These are phyloP conservation scores for Hylomyscus alleni DNA, from an alignment of 2,797 vertebrate species.

Conservation along the genomic window DNA sequence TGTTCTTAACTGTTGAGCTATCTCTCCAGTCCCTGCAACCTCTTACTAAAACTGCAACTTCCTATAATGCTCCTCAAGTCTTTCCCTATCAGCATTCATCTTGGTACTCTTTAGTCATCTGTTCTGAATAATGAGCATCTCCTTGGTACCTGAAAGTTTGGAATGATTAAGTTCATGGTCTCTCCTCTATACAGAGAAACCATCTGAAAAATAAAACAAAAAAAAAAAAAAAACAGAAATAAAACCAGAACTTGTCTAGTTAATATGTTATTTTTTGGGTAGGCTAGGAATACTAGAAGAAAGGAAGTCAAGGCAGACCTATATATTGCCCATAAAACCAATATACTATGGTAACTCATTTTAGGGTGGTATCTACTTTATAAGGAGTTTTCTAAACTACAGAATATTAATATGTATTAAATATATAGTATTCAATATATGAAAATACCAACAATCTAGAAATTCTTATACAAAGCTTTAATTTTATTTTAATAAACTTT, in stretches of 20 bases:
- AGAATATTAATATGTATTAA: constrained; percentile 42
- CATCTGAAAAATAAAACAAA: neutral
- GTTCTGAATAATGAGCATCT: neutral
- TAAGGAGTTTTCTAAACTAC: constrained; percentile 15
- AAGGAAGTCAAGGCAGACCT: constrained; percentile 1
- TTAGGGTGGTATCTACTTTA: neutral
- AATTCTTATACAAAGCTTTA: constrained; percentile 8
- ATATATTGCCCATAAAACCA: neutral
- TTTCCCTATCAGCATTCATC: neutral
- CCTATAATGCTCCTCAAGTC: neutral
- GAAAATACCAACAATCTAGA: constrained; percentile 24
- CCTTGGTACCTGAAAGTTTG: neutral
- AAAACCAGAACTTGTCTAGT: neutral
- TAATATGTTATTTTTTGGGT: neutral
- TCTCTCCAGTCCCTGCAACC: neutral
- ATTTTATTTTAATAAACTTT: constrained; percentile 41
- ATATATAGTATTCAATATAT: neutral
- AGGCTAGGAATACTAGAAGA: neutral
- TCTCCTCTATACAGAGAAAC: neutral
- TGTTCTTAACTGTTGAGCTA: neutral
- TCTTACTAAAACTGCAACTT: constrained; percentile 20
- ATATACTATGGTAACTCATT: constrained; percentile 26
- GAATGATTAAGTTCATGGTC: neutral
- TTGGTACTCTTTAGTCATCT: neutral
- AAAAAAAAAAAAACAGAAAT: neutral